These are phyloP conservation scores for Chymomyza caudatula DNA, from an alignment of 2,888 invertebrate species.

Conservation along the genomic window DNA sequence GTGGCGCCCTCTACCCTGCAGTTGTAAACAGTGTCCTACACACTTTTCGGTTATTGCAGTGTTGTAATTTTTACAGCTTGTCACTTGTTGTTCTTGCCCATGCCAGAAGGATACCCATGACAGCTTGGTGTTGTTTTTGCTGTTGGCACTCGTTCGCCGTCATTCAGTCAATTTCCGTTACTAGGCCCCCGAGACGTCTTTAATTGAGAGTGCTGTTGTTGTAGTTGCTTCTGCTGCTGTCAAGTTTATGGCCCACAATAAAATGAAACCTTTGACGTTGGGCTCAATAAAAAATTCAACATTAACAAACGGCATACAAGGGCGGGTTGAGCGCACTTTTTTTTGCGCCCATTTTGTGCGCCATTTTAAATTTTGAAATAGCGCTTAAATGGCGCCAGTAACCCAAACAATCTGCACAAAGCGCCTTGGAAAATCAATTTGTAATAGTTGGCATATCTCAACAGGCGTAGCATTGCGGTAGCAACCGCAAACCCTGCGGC, in stretches of 20 bases:
- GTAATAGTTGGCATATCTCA: conserved; percentile 72
- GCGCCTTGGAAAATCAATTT: conserved; percentile 56
- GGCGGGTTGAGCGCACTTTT: no score
- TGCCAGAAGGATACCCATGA: conserved; percentile 7
- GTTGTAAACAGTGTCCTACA: background rate
- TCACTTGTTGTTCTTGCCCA: conserved; percentile 54
- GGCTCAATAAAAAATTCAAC: conserved; percentile 44
- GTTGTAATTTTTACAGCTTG: conserved; percentile 66
- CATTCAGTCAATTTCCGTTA: conserved; percentile 67
- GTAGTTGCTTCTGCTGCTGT: background rate
- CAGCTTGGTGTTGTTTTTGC: background rate
- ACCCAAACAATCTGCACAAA: conserved; percentile 38
- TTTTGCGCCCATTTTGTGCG: background rate
- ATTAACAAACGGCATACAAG: background rate
- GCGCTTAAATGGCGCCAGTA: background rate
- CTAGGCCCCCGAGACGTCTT: conserved; percentile 66
- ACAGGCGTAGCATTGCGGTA: conserved; percentile 29
- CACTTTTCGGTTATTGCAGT: conserved; percentile 57
- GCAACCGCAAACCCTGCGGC: conserved; percentile 47
- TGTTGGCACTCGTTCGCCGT: conserved; percentile 24
- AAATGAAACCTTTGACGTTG: conserved; percentile 52
- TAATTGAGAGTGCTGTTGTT: conserved; percentile 51
- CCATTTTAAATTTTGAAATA: conserved; percentile 43
- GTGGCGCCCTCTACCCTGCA: conserved; percentile 50
- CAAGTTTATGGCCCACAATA: conserved; percentile 56